A percentile compares a stretch with the other conserved stretches of the same genome.
phyloP scores from a whole-genome alignment of 2,888 invertebrate species.

The Leuctra nigra region DNA sequence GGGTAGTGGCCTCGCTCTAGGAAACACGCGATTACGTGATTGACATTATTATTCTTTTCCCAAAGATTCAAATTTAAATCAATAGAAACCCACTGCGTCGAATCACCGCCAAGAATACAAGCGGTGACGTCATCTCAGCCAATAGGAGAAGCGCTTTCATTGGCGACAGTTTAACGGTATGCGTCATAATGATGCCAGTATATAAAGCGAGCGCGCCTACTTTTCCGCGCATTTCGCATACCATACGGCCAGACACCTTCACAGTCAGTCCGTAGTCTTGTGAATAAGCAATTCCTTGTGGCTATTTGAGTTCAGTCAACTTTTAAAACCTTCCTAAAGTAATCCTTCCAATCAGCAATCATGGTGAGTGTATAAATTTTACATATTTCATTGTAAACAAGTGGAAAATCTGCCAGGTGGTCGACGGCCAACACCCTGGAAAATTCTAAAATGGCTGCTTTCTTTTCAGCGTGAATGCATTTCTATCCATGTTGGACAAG shows the following conservation, averaged over 20 bases:
- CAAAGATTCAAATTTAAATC: too few relatives aligned
- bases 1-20: too few relatives aligned
- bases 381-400: not conserved
- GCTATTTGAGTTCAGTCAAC: not conserved
- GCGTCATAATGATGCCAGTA: not conserved
- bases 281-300: not conserved
- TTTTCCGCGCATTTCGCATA: slow-evolving; percentile 1
- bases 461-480: slow-evolving; percentile 66
- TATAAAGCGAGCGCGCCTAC: not conserved
- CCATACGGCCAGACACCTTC: not conserved
- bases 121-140: too few relatives aligned
- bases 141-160: too few relatives aligned
- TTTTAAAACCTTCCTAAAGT: not conserved
- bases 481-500: slow-evolving; percentile 72
- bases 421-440: slow-evolving; percentile 6
- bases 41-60: too few relatives aligned
- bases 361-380: not conserved
- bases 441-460: not conserved
- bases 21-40: too few relatives aligned
- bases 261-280: slow-evolving; percentile 1
- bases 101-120: too few relatives aligned
- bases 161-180: too few relatives aligned
- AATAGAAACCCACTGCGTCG: too few relatives aligned
- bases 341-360: not conserved
- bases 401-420: not conserved